These are phyloP conservation scores for Scolopax mira DNA, from an alignment of 2,113 vertebrate genomes.

Conservation along the genomic window DNA sequence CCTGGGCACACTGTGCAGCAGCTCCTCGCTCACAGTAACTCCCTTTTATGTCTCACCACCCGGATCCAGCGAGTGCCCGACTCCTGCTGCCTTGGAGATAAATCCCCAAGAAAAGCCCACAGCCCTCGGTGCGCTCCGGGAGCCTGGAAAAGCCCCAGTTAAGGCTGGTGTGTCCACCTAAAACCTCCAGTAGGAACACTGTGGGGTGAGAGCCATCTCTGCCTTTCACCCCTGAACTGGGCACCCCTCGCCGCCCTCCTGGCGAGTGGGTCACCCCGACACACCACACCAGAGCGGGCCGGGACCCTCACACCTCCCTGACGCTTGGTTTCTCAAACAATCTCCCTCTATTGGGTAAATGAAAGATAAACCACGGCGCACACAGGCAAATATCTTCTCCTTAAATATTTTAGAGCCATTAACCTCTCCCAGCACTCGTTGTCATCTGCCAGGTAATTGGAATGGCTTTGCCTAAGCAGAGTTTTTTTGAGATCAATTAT, in stretches of 20 bases:
- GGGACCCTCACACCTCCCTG: neutral
- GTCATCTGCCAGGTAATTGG: slow-evolving; percentile 26
- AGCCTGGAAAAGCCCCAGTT: neutral
- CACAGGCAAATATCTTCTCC: neutral
- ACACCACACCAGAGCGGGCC: rapidly evolving
- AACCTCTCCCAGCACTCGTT: neutral
- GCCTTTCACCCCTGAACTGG: neutral
- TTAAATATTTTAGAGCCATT: slow-evolving; percentile 8
- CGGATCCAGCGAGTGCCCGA: neutral
- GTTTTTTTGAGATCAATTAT: slow-evolving; percentile 53
- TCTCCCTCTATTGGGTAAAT: neutral
- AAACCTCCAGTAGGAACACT: neutral
- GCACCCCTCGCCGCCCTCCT: neutral
- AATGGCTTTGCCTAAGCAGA: slow-evolving; percentile 26
- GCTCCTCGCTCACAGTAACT: neutral
- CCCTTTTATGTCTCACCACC: neutral
- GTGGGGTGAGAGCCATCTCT: neutral
- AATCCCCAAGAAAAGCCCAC: neutral
- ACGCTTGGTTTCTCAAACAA: neutral
- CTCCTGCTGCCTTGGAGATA: neutral
- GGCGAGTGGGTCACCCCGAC: rapidly evolving
- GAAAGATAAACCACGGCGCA: neutral
- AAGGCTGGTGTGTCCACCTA: neutral
- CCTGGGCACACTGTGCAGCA: neutral
- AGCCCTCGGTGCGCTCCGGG: neutral